A percentile compares a stretch with the other conserved stretches of the same genome.
Evolutionary conservation across 2,113 vertebrate species (phyloP).

Genomic region (Chaetorhynchus papuensis): DNA sequence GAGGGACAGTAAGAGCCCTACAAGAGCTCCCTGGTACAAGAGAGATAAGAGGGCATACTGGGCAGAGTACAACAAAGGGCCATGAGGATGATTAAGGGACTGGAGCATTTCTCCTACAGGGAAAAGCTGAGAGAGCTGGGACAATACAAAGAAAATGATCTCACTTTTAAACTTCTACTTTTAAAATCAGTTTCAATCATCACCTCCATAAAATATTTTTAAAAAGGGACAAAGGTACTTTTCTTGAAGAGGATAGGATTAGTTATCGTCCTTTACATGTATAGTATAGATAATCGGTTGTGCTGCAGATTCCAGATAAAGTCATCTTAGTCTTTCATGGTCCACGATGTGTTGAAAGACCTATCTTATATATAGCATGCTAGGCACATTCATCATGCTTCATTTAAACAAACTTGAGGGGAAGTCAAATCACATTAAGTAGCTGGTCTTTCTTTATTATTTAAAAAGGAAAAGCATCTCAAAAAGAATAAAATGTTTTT

Average conservation of each 20-base stretch:
- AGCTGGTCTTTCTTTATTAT: not conserved
- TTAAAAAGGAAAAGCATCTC: not conserved
- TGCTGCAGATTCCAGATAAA: not conserved
- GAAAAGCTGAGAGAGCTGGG: not conserved
- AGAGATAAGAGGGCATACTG: not conserved
- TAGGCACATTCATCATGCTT: not conserved
- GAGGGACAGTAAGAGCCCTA: too few species aligned
- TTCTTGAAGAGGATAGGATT: not conserved
- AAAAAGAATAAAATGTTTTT: not conserved
- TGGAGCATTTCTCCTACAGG: not conserved
- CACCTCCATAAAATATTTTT: not conserved
- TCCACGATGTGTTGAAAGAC: not conserved
- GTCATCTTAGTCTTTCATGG: not conserved
- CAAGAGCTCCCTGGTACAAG: not conserved
- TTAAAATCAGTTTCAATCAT: not conserved
- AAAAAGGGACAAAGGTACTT: fast-evolving
- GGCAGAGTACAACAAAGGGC: not conserved
- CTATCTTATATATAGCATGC: not conserved
- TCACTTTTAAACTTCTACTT: not conserved
- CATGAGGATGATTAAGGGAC: not conserved
- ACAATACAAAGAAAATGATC: not conserved
- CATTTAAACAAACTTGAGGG: not conserved
- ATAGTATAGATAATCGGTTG: not conserved
- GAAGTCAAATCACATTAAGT: not conserved
- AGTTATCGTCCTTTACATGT: not conserved